Evolutionary conservation across 2,797 vertebrate genomes (phyloP).

Genomic region (Zenarchopterus dispar): DNA sequence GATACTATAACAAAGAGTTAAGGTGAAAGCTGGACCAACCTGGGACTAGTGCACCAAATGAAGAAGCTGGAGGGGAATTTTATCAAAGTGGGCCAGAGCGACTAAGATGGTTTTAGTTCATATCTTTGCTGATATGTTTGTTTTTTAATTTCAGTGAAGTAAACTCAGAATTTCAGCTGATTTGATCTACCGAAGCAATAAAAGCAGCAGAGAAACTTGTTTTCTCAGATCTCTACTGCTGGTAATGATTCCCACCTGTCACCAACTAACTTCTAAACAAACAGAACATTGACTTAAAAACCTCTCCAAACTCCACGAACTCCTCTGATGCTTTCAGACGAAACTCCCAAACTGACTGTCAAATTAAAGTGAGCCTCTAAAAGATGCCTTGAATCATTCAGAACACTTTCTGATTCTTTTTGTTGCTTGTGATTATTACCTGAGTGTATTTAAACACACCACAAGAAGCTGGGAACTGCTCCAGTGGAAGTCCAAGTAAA

Average conservation of each 20-base stretch:
- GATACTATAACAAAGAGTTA: too few species aligned
- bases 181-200: neutral
- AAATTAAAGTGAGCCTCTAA: neutral
- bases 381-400: neutral
- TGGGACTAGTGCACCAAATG: too few species aligned
- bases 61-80: neutral
- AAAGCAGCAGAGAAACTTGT: neutral
- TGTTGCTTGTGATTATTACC: neutral
- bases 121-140: neutral
- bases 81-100: neutral
- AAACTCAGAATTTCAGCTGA: neutral
- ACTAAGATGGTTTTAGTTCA: neutral
- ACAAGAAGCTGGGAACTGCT: too few species aligned
- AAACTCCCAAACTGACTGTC: neutral
- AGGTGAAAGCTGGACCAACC: too few species aligned
- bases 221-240: neutral
- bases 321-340: neutral
- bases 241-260: neutral
- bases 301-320: neutral
- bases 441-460: neutral
- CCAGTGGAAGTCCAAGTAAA: neutral
- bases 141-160: neutral
- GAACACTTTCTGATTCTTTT: neutral
- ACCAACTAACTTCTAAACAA: neutral
- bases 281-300: too few species aligned